Conservation (phyloP, 2,113 vertebrate genomes). For the Tachysurus vachellii region DNA sequence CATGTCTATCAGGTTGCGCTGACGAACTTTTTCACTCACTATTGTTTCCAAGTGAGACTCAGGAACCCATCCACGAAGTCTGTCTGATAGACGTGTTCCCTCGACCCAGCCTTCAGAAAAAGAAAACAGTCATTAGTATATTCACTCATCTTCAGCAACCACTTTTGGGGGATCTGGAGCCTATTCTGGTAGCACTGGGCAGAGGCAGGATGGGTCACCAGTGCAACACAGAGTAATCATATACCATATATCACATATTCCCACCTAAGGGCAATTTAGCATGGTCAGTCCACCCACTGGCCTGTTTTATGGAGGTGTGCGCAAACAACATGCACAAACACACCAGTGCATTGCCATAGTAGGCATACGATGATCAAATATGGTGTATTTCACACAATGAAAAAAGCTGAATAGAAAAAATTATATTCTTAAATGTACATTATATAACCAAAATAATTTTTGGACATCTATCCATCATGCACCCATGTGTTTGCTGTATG, state of each 20-base stretch:
- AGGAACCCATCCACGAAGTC: constrained; percentile 89
- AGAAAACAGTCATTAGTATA: background rate
- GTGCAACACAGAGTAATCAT: background rate
- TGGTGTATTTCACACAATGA: background rate
- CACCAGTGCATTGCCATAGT: background rate
- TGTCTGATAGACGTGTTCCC: constrained; percentile 87
- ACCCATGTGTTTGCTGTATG: background rate
- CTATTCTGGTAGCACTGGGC: background rate
- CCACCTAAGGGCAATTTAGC: background rate
- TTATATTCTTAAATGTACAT: background rate
- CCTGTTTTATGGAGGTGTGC: background rate
- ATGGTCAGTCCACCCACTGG: background rate
- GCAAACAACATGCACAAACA: background rate
- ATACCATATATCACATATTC: background rate
- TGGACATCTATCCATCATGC: background rate
- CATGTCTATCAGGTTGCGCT: constrained; percentile 87
- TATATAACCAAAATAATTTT: background rate
- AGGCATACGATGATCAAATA: too few species aligned
- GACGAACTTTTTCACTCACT: constrained; percentile 74
- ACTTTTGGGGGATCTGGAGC: background rate
- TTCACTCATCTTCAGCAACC: background rate
- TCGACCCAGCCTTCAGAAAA: constrained; percentile 86
- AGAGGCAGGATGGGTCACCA: background rate
- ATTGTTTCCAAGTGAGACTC: constrained; percentile 84
- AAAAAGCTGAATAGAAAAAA: background rate